Evolutionary conservation across 2,113 vertebrate genomes (phyloP).

Genomic region (Peromyscus polionotus): DNA sequence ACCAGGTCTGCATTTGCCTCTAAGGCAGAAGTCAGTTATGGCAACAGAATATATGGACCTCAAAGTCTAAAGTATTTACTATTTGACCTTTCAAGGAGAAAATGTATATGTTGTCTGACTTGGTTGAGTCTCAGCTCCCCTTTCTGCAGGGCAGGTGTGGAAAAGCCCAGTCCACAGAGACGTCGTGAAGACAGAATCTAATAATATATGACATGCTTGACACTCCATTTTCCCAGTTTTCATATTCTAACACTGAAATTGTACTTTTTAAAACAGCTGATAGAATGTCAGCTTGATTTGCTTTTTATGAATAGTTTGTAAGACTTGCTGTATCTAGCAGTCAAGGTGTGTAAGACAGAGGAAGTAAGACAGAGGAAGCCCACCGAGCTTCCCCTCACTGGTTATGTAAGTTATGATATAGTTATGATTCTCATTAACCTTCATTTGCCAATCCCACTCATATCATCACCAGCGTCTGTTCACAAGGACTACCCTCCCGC

Average conservation of each 20-base stretch:
- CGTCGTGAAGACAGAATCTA: background rate
- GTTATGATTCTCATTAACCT: background rate
- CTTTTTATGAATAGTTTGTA: background rate
- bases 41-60: background rate
- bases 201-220: background rate
- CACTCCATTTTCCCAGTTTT: background rate
- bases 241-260: background rate
- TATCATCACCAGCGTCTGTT: no score
- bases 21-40: background rate
- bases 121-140: background rate
- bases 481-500: no score
- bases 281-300: background rate
- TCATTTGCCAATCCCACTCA: no score
- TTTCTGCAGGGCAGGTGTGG: background rate
- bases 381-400: background rate
- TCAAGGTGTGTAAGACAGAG: background rate
- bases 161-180: background rate
- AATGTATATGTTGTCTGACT: background rate
- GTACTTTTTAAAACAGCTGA: background rate
- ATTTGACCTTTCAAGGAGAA: background rate
- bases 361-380: background rate
- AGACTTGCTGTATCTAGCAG: background rate
- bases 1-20: background rate
- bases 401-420: background rate
- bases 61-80: slow-evolving; percentile 24